Base-by-base conservation (phyloP, 2,888 invertebrate genomes). In the Agrochola lychnidis region DNA sequence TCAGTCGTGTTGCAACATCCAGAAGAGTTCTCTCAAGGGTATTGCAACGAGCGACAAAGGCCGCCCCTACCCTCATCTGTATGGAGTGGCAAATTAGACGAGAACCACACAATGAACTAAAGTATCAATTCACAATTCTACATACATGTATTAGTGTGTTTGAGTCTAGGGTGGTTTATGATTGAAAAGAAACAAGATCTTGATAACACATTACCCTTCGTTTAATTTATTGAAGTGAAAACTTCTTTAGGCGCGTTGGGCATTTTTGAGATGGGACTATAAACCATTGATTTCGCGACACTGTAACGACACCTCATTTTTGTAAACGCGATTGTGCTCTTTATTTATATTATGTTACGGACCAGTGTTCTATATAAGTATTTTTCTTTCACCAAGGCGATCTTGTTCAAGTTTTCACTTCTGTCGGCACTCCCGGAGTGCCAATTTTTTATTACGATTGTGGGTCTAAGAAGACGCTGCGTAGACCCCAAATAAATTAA, bases 11-110 rank as follows among this genome's bases (percentile, higher is more conserved):
- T n/a, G n/a, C 59, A 68, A 68, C n/a, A 68, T 68, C 16, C 36
- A 67, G 67, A 68, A 57, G 30, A 67, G 67, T 68, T 59, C n/a
- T 59, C 36, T 59, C 61, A 62, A 62, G 62, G 69, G 69, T 40
- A n/a, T 69, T 62, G 62, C 40, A 25, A 62, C 69, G 40, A 62
- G 61, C 25, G 63, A 62, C 40, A 25, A 62, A 69, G 63, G 62
- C 40, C 69, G 62, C 40, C 59, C 19, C 40, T 25, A 40, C 40
- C 62, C 40, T 61, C 61, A 68, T 68, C 61, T 68, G 68, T 4
- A 59, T n/a, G 16, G n/a, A 61, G 61, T 61, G 61, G 68, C n/a
- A 59, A 68, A 68, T 61, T 61, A n/a, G 61, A 61, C 16, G n/a
- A 61, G 10, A 61, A 61, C 16, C 36, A 68, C 61, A n/a, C 61